Evolutionary conservation across 2,797 vertebrate genomes (phyloP).

Genomic region (Cercopithecus petaurista): DNA sequence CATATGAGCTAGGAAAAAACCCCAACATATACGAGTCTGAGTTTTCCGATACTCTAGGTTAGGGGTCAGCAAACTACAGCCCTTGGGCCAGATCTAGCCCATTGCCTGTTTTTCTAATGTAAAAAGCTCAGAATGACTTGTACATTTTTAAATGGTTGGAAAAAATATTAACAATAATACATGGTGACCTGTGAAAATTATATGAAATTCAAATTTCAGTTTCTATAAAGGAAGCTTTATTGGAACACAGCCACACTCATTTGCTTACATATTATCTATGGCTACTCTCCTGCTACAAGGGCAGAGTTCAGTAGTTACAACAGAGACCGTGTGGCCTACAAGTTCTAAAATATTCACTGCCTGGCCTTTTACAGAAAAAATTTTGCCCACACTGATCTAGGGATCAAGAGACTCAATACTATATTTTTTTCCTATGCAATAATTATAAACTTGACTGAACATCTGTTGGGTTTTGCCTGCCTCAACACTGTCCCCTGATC

Average conservation of each 20-base stretch:
- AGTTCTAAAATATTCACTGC: not conserved
- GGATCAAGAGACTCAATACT: not conserved
- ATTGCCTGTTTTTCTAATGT: not conserved
- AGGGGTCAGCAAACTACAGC: not conserved
- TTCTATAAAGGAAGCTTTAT: conserved; percentile 13
- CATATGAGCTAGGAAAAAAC: not conserved
- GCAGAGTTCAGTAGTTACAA: not conserved
- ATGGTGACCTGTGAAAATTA: not conserved
- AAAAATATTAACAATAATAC: not conserved
- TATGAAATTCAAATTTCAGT: conserved; percentile 43
- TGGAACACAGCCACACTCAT: not conserved
- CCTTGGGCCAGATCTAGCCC: not conserved
- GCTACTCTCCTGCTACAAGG: not conserved
- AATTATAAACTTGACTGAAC: not conserved
- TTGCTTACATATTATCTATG: not conserved
- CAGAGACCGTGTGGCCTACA: not conserved
- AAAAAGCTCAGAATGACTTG: not conserved
- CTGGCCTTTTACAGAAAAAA: not conserved
- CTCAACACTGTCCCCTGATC: not conserved
- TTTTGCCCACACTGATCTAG: not conserved
- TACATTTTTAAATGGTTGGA: not conserved
- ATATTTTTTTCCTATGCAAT: not conserved
- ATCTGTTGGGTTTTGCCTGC: not conserved
- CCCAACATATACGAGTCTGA: not conserved
- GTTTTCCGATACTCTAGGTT: not conserved